Evolutionary conservation across 2,888 invertebrate species (phyloP).

Genomic region (Temnothorax rugatulus): DNA sequence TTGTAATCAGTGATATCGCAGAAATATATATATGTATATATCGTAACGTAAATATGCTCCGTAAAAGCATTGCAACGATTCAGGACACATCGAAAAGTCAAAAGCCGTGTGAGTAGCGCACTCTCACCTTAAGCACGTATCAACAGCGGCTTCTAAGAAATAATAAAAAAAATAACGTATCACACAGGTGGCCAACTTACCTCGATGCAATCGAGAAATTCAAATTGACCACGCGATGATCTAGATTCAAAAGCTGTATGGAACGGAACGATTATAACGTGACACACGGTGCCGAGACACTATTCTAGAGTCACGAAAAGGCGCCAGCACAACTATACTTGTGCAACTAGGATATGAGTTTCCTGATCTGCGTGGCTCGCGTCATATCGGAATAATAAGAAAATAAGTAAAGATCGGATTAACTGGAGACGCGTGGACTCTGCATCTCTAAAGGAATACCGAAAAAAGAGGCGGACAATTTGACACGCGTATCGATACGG

Average conservation of each 20-base stretch:
- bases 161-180: slow-evolving; percentile 56
- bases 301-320: slow-evolving; percentile 65
- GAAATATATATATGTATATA: slow-evolving; percentile 45
- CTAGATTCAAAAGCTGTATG: slow-evolving; percentile 68
- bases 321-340: slow-evolving; percentile 58
- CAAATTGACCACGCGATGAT: slow-evolving; percentile 69
- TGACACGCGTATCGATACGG: slow-evolving; percentile 10
- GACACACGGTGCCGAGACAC: slow-evolving; percentile 54
- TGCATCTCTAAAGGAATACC: slow-evolving; percentile 16
- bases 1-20: slow-evolving; percentile 47
- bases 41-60: slow-evolving; percentile 50
- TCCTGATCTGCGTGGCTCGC: slow-evolving; percentile 56
- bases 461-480: background rate
- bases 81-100: slow-evolving; percentile 75
- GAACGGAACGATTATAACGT: slow-evolving; percentile 62
- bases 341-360: slow-evolving; percentile 65
- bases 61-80: slow-evolving; percentile 70
- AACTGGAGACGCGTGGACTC: slow-evolving; percentile 4
- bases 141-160: slow-evolving; percentile 71
- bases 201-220: slow-evolving; percentile 57
- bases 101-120: slow-evolving; percentile 69
- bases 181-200: slow-evolving; percentile 71
- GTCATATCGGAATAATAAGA: background rate
- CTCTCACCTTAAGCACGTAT: slow-evolving; percentile 74
- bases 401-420: background rate